Evolutionary conservation across 37 sponge, comb jelly and placozoan genomes (phyloP), one percentile per base, ranked within the genome.

Genomic region (Lycopodina hypogea): DNA sequence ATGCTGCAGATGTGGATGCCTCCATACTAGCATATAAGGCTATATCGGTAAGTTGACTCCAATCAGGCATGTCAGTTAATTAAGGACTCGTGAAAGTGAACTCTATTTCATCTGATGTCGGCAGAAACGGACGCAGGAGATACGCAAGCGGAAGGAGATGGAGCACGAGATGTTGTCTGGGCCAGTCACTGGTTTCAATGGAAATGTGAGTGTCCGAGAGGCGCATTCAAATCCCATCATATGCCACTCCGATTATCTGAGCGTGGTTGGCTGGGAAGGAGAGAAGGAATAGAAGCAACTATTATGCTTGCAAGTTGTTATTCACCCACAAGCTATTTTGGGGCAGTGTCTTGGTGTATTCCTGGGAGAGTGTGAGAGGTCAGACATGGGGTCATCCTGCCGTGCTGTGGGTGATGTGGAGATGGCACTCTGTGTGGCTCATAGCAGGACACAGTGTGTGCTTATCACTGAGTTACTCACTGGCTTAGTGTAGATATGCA

Each of bases 101-200:
- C 4, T 4, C 3, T 17, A 59, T 59, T 53, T 19, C 55, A 59
- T 59, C 18, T 59, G n/a, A 6, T 26, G 60, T 67, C 18, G 26
- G 24, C 50, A 95, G 89, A 60, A 80, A 30, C 59, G 81, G 17
- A 87, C 84, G 23, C 91, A 95, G 56, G 87, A 91, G 57, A 51
- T 92, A 4, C 77, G 96, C 0, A 95, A 86, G 74, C 62, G 76
- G 75, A 95, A 95, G 50, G 96, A 95, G 40, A 76, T 86, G 71
- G 96, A 95, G 56, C 87, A 81, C 48, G 96, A 95, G 29, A 95
- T 95, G 96, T 29, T 92, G 38, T 81, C 92, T 11, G 81, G 72
- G n/a, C 83, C 86, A 48, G 87, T 95, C 19, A 81, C 92, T 32
- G 93, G 93, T 9, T 95, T 78, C 74, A 77, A 64, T 75, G 96